Evolutionary conservation across 2,797 vertebrate species (phyloP).

Genomic region (Nannoperca obscura): DNA sequence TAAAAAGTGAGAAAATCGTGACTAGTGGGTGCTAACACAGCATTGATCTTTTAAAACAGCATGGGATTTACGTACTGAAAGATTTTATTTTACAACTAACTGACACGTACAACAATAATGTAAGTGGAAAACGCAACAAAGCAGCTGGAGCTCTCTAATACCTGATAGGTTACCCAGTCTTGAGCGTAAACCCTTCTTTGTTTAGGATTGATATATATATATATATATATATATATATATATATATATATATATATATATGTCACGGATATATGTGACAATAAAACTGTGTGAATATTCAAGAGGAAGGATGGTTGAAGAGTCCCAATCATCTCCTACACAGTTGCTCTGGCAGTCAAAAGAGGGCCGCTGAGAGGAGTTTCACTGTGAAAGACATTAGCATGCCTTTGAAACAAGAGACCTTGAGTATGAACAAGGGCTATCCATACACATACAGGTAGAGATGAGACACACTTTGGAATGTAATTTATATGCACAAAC

Average conservation of each 20-base stretch:
- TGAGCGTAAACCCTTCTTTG: constrained; percentile 29
- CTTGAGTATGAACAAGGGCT: constrained; percentile 78
- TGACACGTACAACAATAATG: neutral
- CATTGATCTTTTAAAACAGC: constrained; percentile 29
- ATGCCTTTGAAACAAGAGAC: constrained; percentile 85
- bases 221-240: neutral
- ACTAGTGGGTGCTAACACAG: constrained; percentile 33
- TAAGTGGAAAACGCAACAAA: neutral
- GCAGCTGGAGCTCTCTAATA: neutral
- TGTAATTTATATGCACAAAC: constrained; percentile 82
- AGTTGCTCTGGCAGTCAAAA: constrained; percentile 75
- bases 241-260: too few species aligned
- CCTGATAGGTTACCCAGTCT: neutral
- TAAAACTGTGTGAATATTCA: constrained; percentile 79
- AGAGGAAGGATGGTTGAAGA: constrained; percentile 65
- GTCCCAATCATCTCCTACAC: constrained; percentile 81
- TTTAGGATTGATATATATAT: constrained; percentile 52
- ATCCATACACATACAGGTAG: too few species aligned
- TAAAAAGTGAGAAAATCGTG: constrained; percentile 51
- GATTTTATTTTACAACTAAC: constrained; percentile 33
- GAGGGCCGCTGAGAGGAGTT: constrained; percentile 74
- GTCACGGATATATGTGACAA: constrained; percentile 8
- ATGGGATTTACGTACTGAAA: neutral
- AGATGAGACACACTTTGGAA: constrained; percentile 84
- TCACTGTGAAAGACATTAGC: constrained; percentile 76